Percentiles rank a stretch among this genome's conserved stretches.
These are phyloP conservation scores for Nannobrachium achirus DNA, from an alignment of 2,113 vertebrate genomes.

Conservation along the genomic window DNA sequence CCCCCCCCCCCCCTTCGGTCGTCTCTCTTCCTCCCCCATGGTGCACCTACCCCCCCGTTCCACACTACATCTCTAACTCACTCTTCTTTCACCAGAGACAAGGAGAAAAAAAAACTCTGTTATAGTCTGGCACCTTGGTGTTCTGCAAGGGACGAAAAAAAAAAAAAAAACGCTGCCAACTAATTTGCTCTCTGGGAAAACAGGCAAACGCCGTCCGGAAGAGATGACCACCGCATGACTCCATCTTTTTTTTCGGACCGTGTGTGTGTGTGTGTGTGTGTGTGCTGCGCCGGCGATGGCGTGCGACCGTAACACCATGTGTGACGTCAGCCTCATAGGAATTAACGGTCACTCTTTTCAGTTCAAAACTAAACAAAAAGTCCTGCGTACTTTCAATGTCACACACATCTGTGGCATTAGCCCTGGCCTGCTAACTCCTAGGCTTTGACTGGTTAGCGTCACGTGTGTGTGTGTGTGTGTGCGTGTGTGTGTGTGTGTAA, in stretches of 20 bases:
- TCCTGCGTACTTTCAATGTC: constrained; percentile 15
- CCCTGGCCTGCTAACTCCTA: constrained; percentile 13
- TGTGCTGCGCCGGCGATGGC: constrained; percentile 50
- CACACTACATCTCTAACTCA: not conserved
- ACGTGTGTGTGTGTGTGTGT: too few relatives aligned
- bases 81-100: too few relatives aligned
- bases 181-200: constrained; percentile 31
- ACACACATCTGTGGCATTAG: constrained; percentile 21
- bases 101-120: too few relatives aligned
- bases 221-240: constrained; percentile 44
- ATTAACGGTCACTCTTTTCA: constrained; percentile 40
- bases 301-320: constrained; percentile 61
- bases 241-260: constrained; percentile 35
- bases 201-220: constrained; percentile 32
- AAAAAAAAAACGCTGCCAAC: constrained; percentile 34
- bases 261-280: constrained; percentile 51
- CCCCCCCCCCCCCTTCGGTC: constrained; percentile 37
- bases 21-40: not conserved
- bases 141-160: constrained; percentile 37
- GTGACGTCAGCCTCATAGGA: constrained; percentile 43
- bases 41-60: not conserved
- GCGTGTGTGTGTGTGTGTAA: too few relatives aligned
- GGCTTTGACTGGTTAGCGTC: too few relatives aligned
- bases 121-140: constrained; percentile 38
- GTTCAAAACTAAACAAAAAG: constrained; percentile 20